Evolutionary conservation across 2,888 invertebrate genomes (phyloP).

Genomic region (Digitonthophagus gazella): DNA sequence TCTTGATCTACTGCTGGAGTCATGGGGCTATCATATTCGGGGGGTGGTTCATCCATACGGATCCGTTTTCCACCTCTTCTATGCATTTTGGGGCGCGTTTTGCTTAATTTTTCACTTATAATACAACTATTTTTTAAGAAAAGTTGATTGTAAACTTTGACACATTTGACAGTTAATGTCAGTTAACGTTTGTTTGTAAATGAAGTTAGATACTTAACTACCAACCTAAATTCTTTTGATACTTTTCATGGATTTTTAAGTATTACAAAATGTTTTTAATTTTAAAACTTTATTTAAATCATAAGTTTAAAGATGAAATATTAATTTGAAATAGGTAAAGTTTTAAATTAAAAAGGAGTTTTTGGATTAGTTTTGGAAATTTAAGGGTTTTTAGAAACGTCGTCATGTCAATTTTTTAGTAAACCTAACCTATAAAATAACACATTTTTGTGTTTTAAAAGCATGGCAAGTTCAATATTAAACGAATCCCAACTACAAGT

Average conservation of each 20-base stretch:
- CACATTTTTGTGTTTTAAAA: conserved; percentile 13
- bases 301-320: too few species aligned
- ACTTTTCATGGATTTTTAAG: too few species aligned
- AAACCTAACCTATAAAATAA: conserved; percentile 17
- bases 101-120: background rate
- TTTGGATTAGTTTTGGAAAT: too few species aligned
- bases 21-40: conserved; percentile 77
- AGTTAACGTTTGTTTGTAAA: too few species aligned
- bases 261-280: too few species aligned
- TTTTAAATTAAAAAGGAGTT: too few species aligned
- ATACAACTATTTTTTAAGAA: background rate
- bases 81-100: conserved; percentile 60
- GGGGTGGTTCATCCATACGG: conserved; percentile 89
- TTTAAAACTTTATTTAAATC: too few species aligned
- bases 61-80: conserved; percentile 85
- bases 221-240: too few species aligned
- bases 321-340: too few species aligned
- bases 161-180: background rate
- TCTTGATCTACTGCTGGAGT: conserved; percentile 55
- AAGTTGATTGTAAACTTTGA: background rate
- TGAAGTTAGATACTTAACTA: too few species aligned
- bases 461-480: conserved; percentile 19
- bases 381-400: background rate
- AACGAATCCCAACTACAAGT: conserved; percentile 69
- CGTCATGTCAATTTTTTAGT: background rate